Conservation (phyloP, 2,797 vertebrate genomes). For the Gymnoscopelus braueri region DNA sequence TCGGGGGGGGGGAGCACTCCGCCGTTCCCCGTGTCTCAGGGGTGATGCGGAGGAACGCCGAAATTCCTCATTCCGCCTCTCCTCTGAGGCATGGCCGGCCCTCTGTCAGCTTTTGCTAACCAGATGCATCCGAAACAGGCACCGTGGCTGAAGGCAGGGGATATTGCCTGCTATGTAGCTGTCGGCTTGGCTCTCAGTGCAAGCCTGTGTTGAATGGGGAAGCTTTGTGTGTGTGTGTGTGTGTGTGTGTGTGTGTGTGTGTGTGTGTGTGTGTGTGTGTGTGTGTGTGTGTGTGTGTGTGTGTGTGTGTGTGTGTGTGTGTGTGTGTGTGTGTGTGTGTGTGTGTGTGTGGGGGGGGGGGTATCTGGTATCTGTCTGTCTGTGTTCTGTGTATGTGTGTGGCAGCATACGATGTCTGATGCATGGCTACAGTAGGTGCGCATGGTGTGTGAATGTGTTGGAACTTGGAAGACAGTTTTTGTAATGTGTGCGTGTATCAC, state of each 20-base stretch:
- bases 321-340: slow-evolving; percentile 53
- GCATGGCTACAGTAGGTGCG: slow-evolving; percentile 45
- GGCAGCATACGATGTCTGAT: slow-evolving; percentile 11
- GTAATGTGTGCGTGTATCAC: slow-evolving; percentile 31
- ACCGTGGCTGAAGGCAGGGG: slow-evolving; percentile 76
- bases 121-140: slow-evolving; percentile 79
- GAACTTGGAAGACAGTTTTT: no score
- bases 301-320: slow-evolving; percentile 53
- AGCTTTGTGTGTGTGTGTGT: slow-evolving; percentile 27
- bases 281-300: slow-evolving; percentile 22
- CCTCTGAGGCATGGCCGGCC: slow-evolving; percentile 84
- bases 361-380: slow-evolving; percentile 6
- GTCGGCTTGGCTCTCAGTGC: slow-evolving; percentile 81
- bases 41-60: slow-evolving; percentile 76
- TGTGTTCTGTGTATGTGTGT: slow-evolving; percentile 8
- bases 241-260: slow-evolving; percentile 40
- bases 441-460: not conserved
- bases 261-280: slow-evolving; percentile 34
- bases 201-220: slow-evolving; percentile 67
- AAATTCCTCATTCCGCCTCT: slow-evolving; percentile 83
- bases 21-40: slow-evolving; percentile 69
- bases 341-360: slow-evolving; percentile 40
- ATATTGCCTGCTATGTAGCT: slow-evolving; percentile 85
- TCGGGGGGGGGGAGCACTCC: slow-evolving; percentile 23
- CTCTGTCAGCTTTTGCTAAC: slow-evolving; percentile 85